Percentiles rank a stretch among this genome's conserved stretches.
Conservation (phyloP, 1,140 invertebrate genomes). For the Hormaphis cornu region DNA sequence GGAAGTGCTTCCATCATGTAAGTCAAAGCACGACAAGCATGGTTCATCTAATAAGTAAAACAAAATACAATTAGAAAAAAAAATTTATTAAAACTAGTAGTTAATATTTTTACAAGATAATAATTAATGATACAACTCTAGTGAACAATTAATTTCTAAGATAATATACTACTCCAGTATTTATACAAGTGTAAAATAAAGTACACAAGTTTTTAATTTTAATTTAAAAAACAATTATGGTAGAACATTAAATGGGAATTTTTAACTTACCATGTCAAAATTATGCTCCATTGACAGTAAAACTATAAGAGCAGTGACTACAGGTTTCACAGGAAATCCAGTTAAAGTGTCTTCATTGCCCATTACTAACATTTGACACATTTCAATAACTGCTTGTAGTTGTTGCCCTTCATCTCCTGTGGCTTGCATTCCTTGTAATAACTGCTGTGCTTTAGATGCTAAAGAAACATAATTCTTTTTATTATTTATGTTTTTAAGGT, state of each 20-base stretch:
- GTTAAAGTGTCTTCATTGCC: constrained; percentile 98
- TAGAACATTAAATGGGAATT: neutral
- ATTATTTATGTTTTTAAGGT: too few relatives aligned
- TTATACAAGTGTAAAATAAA: too few relatives aligned
- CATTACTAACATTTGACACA: constrained; percentile 98
- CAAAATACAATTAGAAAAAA: neutral
- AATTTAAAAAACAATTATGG: too few relatives aligned
- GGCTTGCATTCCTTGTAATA: constrained; percentile 85
- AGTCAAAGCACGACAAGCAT: constrained; percentile 92
- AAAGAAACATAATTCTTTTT: constrained; percentile 48
- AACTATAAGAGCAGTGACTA: constrained; percentile 86
- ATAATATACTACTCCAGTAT: too few relatives aligned
- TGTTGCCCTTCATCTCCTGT: constrained; percentile 93
- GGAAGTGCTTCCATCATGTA: constrained; percentile 99
- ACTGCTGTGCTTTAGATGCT: constrained; percentile 86
- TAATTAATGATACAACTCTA: too few relatives aligned
- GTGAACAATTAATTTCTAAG: too few relatives aligned
- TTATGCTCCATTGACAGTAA: constrained; percentile 89
- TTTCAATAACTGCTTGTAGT: constrained; percentile 92
- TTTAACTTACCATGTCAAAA: constrained; percentile 79
- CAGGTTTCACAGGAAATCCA: constrained; percentile 95
- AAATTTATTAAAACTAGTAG: too few relatives aligned
- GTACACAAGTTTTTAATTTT: too few relatives aligned
- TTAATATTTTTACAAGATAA: too few relatives aligned
- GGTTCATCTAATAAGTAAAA: constrained; percentile 72